Evolutionary conservation across 2,888 invertebrate species (phyloP).

Genomic region (Ligdia adustata): DNA sequence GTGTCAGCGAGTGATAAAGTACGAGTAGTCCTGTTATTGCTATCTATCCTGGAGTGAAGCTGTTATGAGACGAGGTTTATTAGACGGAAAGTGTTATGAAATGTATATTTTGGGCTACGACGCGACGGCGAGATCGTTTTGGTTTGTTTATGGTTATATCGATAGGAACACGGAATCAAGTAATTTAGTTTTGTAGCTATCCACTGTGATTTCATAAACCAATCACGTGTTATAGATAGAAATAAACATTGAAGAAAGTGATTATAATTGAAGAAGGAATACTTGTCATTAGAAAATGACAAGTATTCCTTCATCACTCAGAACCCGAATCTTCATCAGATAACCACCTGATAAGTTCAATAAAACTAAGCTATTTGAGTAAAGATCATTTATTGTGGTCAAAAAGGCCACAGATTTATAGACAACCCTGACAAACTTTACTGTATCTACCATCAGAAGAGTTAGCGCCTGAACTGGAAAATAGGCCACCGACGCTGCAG

Average conservation of each 20-base stretch:
- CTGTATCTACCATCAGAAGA: slow-evolving; percentile 41
- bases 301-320: too few relatives aligned
- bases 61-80: slow-evolving; percentile 14
- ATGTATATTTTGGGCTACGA: background rate
- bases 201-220: too few relatives aligned
- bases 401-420: too few relatives aligned
- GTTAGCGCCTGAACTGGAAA: slow-evolving; percentile 52
- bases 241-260: too few relatives aligned
- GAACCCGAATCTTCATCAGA: too few relatives aligned
- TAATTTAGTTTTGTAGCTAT: background rate
- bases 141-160: background rate
- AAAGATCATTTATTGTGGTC: too few relatives aligned
- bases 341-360: too few relatives aligned
- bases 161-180: background rate
- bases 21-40: slow-evolving; percentile 19
- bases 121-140: background rate
- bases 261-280: too few relatives aligned
- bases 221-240: too few relatives aligned
- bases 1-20: slow-evolving; percentile 28
- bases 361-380: too few relatives aligned
- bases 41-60: slow-evolving; percentile 26
- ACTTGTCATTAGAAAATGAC: too few relatives aligned
- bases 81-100: slow-evolving; percentile 9
- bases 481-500: slow-evolving; percentile 70
- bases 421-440: slow-evolving; percentile 42